Conservation (phyloP, 2,113 vertebrate genomes). For the Pelvicachromis taeniatus region DNA sequence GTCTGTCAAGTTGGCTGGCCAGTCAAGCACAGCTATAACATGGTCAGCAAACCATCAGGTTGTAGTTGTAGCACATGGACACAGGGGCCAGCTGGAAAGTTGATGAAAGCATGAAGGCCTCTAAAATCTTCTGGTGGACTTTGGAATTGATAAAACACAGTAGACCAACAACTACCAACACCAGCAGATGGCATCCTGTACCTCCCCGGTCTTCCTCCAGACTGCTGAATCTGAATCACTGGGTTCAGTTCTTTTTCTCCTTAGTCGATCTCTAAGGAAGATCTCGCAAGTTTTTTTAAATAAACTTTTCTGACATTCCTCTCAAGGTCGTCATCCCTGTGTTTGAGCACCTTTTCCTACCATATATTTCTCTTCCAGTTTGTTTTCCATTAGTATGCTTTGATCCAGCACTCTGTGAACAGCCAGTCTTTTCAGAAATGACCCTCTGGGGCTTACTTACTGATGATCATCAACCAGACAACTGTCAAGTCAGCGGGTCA, state of each 20-base stretch:
- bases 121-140: not conserved
- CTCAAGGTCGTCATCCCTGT: not conserved
- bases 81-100: not conserved
- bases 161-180: not conserved
- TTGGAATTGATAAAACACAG: not conserved
- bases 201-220: not conserved
- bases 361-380: not conserved
- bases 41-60: not conserved
- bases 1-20: not conserved
- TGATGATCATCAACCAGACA: not conserved
- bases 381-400: not conserved
- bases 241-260: not conserved
- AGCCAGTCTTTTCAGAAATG: too few species aligned
- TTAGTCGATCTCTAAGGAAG: not conserved
- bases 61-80: slow-evolving; percentile 69
- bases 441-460: not conserved
- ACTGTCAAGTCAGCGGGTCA: not conserved
- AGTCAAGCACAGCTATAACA: not conserved
- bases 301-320: not conserved
- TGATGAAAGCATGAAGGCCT: not conserved
- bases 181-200: not conserved
- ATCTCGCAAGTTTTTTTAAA: not conserved
- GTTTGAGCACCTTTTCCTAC: not conserved
- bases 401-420: not conserved
- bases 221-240: not conserved